These are phyloP conservation scores for Myrmecophaga tridactyla DNA, from an alignment of 2,113 vertebrate species.

Conservation along the genomic window DNA sequence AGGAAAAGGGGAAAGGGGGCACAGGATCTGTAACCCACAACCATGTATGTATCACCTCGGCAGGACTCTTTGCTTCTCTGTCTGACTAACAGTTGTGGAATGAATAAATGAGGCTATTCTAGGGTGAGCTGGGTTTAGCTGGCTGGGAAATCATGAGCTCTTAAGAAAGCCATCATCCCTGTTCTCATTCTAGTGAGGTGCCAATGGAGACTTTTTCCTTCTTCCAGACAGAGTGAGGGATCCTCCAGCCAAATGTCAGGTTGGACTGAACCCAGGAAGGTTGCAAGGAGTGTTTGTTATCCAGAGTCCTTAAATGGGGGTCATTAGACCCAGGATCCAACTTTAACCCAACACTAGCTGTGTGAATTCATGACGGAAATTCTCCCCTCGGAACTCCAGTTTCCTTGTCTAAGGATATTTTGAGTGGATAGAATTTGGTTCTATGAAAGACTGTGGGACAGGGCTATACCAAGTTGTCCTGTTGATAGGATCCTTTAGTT, in stretches of 20 bases:
- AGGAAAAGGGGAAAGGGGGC: background rate
- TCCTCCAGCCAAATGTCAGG: background rate
- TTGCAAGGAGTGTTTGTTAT: background rate
- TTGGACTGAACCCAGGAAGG: background rate
- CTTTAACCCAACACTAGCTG: background rate
- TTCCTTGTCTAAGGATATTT: background rate
- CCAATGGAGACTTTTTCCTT: background rate
- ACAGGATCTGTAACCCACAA: background rate
- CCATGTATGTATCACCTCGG: accelerated
- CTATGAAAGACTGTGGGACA: background rate
- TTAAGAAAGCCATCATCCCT: background rate
- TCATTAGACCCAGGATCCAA: background rate
- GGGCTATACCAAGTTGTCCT: background rate
- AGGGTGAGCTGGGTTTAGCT: background rate
- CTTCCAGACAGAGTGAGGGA: background rate
- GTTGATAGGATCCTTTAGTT: accelerated
- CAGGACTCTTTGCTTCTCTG: background rate
- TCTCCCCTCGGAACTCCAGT: background rate
- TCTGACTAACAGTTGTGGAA: background rate
- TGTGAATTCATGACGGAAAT: background rate
- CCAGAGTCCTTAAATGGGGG: background rate
- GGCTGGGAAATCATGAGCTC: background rate
- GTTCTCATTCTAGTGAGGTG: no score
- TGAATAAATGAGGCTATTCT: background rate
- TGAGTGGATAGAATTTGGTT: background rate